Conservation (phyloP, 2,113 vertebrate species). For the Labeo catla region DNA sequence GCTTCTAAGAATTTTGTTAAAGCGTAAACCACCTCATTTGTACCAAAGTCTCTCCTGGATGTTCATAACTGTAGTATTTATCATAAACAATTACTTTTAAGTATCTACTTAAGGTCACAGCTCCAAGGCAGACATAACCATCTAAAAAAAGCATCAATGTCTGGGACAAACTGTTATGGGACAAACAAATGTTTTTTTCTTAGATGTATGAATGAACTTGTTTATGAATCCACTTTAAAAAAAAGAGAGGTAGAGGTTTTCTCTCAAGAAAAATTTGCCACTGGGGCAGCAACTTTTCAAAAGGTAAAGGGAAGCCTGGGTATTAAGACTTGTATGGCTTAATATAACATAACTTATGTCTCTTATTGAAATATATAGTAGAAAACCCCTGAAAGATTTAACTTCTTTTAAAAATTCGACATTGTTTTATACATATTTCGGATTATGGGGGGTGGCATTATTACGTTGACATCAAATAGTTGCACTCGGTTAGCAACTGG, state of each 20-base stretch:
- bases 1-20: constrained; percentile 20
- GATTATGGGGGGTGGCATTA: no score
- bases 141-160: not conserved
- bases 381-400: no score
- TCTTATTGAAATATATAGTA: no score
- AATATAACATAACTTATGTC: no score
- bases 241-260: not conserved
- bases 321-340: no score
- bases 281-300: not conserved
- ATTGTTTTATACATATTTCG: no score
- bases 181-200: not conserved
- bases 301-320: not conserved
- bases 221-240: not conserved
- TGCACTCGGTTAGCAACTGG: no score
- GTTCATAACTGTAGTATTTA: not conserved
- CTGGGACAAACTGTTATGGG: not conserved
- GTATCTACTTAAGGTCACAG: not conserved
- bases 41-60: not conserved
- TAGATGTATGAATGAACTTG: not conserved
- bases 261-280: not conserved
- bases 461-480: no score
- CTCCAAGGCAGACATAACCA: not conserved
- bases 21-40: not conserved
- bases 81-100: not conserved
- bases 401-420: no score